phyloP scores from a whole-genome alignment of 2,888 invertebrate species.

The Heliconius sara region DNA sequence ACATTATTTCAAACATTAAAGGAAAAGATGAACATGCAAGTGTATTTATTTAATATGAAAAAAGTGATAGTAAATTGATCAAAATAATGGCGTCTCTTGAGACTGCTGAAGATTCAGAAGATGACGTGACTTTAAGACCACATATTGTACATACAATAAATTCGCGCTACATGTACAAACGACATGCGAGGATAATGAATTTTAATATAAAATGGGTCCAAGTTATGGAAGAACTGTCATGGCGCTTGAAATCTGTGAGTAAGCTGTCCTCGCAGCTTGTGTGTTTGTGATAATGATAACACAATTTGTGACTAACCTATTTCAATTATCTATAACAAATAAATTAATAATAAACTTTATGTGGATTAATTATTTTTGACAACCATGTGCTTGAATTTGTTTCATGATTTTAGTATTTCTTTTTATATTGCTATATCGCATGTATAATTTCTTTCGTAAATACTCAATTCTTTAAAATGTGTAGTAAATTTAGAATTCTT shows the following conservation, averaged over 20 bases:
- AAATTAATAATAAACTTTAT: background rate
- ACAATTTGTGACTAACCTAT: slow-evolving; percentile 39
- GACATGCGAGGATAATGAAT: slow-evolving; percentile 56
- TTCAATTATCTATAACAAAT: background rate
- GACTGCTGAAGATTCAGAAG: slow-evolving; percentile 53
- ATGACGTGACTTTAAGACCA: slow-evolving; percentile 52
- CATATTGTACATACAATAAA: slow-evolving; percentile 35
- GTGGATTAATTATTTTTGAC: background rate
- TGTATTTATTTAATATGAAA: slow-evolving; percentile 30
- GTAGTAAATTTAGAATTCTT: no score
- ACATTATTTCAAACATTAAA: background rate
- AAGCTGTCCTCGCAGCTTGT: slow-evolving; percentile 12
- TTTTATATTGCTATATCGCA: background rate
- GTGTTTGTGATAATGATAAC: slow-evolving; percentile 37
- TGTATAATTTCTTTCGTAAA: no score
- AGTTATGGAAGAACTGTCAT: slow-evolving; percentile 70
- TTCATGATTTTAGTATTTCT: background rate
- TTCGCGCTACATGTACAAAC: slow-evolving; percentile 30
- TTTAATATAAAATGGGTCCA: slow-evolving; percentile 68
- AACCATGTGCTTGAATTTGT: background rate
- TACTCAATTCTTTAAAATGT: no score
- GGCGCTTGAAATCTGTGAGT: slow-evolving; percentile 69
- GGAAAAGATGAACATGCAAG: background rate
- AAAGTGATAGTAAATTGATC: slow-evolving; percentile 42
- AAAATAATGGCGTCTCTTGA: slow-evolving; percentile 57